These are phyloP conservation scores for Apodemia hepburni DNA, from an alignment of 2,888 invertebrate species.

Conservation along the genomic window DNA sequence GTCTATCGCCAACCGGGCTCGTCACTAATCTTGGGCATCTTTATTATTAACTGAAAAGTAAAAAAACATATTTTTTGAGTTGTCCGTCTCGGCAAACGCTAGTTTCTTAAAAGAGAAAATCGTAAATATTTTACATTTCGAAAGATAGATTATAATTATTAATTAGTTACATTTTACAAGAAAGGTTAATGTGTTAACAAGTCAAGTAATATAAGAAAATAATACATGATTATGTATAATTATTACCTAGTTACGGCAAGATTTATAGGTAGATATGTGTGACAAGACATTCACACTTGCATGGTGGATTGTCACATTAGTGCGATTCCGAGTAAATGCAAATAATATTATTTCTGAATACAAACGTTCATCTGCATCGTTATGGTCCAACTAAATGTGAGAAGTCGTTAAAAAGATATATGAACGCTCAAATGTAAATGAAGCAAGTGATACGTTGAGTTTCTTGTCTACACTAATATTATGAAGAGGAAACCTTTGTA, in stretches of 20 bases:
- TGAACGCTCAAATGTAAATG: slow-evolving; percentile 16
- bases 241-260: not conserved
- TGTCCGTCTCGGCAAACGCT: no score
- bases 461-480: no score
- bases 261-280: slow-evolving; percentile 6
- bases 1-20: no score
- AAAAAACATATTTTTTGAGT: no score
- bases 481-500: no score
- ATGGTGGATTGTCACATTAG: slow-evolving; percentile 4
- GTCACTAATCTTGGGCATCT: no score
- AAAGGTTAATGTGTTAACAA: slow-evolving; percentile 6
- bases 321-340: slow-evolving; percentile 1
- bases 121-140: no score
- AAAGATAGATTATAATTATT: not conserved
- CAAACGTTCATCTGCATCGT: slow-evolving; percentile 1
- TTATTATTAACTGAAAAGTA: no score
- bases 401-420: slow-evolving; percentile 50
- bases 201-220: not conserved
- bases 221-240: not conserved
- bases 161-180: not conserved
- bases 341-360: not conserved
- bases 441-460: not conserved
- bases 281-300: slow-evolving; percentile 8
- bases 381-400: slow-evolving; percentile 37
- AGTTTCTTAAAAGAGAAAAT: no score